Conservation (phyloP, 1,140 invertebrate genomes). For the Drosophila novamexicana region DNA sequence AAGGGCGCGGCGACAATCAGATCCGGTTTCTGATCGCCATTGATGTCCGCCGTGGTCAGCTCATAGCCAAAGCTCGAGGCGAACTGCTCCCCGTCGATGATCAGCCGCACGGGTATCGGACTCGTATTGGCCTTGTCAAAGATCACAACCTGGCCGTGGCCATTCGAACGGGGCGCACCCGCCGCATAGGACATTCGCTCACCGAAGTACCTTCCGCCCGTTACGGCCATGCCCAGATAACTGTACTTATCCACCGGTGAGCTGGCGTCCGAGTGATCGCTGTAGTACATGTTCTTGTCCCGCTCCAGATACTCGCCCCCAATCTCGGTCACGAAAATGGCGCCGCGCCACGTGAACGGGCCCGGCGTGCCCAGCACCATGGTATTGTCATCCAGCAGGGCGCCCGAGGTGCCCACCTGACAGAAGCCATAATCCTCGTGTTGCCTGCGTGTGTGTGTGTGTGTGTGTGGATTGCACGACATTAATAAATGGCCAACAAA, state of each 20-base stretch:
- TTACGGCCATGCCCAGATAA: constrained; percentile 93
- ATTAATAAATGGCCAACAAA: constrained; percentile 25
- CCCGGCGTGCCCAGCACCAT: constrained; percentile 94
- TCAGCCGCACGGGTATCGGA: constrained; percentile 87
- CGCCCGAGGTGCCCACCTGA: constrained; percentile 95
- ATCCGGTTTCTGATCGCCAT: constrained; percentile 95
- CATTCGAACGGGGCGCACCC: constrained; percentile 93
- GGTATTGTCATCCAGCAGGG: constrained; percentile 91
- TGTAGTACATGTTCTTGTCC: constrained; percentile 92
- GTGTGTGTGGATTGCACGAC: constrained; percentile 13
- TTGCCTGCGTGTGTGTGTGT: constrained; percentile 45
- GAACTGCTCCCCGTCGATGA: constrained; percentile 93
- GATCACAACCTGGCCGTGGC: constrained; percentile 94
- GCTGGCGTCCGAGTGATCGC: constrained; percentile 88
- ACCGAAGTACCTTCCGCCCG: constrained; percentile 91
- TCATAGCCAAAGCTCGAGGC: constrained; percentile 96
- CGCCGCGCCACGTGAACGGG: constrained; percentile 94
- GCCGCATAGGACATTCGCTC: constrained; percentile 89
- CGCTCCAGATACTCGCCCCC: constrained; percentile 90
- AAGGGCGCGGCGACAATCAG: constrained; percentile 96
- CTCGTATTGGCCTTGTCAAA: constrained; percentile 88
- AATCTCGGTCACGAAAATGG: constrained; percentile 91
- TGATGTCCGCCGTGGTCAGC: constrained; percentile 92
- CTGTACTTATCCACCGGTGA: constrained; percentile 95
- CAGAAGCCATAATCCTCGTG: constrained; percentile 96